Evolutionary conservation across 2,888 invertebrate genomes (phyloP), one percentile per base, ranked within the genome.

Genomic region (Drepanosiphum platanoidis): DNA sequence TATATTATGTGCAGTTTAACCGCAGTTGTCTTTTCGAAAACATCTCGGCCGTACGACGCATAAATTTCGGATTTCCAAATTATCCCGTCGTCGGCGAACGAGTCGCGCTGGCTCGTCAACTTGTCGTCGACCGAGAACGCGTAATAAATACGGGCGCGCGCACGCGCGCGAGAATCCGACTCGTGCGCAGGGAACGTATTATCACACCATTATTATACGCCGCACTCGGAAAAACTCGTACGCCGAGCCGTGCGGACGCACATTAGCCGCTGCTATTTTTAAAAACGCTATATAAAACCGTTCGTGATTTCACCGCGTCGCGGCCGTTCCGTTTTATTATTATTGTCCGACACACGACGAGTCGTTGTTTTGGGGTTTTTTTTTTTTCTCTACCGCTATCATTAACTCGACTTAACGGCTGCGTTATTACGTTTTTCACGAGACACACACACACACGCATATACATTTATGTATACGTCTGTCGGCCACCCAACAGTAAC

Each of bases 231-330:
- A 72, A n/a, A 52, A 32, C 32, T 52, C 30, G 27, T 61, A 4
- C n/a, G 9, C 4, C 27, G 61, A 2, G 61, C 52, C 3, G 52
- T 61, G 61, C 22, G 61, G 22, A 8, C 3, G 22, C 61, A n/a
- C 61, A 61, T 61, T 61, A 27, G 52, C 30, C 39, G 18, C 27
- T 22, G 78, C 42, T 79, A 79, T 66, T 79, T 79, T 79, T 79
- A 79, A 66, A 39, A 79, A 66, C 42, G 27, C 13, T 42, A 32
- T 34, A 75, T 66, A n/a, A 66, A 66, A 79, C 42, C 32, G 78
- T 79, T 46, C 32, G 66, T 66, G 66, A 66, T 79, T 46, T 42
- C 66, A 13, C 9, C 22, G 42, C 22, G 8, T 15, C 30, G 36
- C 11, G 11, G 77, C 39, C 27, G 46, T 42, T 78, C 34, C 66